Conservation (phyloP, 2,797 vertebrate genomes). For the Cirrhinus molitorella region DNA sequence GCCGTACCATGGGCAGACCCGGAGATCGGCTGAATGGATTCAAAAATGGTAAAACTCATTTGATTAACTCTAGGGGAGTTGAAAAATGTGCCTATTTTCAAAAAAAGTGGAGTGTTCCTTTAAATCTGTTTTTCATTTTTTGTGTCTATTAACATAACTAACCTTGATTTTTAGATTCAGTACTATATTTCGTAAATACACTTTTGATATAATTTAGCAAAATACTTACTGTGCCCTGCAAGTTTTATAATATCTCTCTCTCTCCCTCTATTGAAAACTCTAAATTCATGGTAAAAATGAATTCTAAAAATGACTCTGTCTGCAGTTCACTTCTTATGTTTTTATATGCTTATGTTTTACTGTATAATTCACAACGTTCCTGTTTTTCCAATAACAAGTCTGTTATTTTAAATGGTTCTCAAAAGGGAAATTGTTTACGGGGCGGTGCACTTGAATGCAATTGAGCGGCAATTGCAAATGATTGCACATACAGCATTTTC, state of each 20-base stretch:
- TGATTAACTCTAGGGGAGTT: too few relatives aligned
- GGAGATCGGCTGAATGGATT: too few relatives aligned
- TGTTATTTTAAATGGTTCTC: slow-evolving; percentile 15
- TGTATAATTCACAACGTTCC: background rate
- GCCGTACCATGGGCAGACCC: too few relatives aligned
- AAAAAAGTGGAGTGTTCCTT: too few relatives aligned
- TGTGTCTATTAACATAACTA: background rate
- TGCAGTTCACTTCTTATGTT: background rate
- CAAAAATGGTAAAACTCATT: too few relatives aligned
- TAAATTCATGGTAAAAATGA: too few relatives aligned
- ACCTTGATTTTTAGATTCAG: background rate
- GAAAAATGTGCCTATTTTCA: too few relatives aligned
- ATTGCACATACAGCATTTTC: slow-evolving; percentile 16
- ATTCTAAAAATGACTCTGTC: background rate
- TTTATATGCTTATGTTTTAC: background rate
- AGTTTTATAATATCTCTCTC: background rate
- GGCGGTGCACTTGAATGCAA: background rate
- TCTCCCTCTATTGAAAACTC: background rate
- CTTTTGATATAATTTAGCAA: background rate
- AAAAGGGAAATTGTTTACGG: background rate
- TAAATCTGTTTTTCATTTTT: too few relatives aligned
- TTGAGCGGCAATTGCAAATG: slow-evolving; percentile 18
- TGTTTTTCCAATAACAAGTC: background rate
- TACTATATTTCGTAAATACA: background rate
- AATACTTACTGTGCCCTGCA: background rate